Percentiles rank a stretch among this genome's conserved stretches.
These are phyloP conservation scores for Mythimna pallens DNA, from an alignment of 2,888 invertebrate genomes.

Conservation along the genomic window DNA sequence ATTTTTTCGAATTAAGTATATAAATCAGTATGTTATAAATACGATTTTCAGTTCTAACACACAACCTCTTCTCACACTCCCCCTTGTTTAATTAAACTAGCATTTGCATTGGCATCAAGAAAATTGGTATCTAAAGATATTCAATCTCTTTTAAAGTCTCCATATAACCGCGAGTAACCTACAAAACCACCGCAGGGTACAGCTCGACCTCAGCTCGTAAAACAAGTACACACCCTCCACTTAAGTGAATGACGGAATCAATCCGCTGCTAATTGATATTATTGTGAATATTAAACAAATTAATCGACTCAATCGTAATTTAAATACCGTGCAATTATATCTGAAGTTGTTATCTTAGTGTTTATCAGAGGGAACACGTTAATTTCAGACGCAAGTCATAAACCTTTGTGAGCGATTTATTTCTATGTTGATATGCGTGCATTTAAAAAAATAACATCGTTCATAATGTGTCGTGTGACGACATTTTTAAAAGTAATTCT, in stretches of 20 bases:
- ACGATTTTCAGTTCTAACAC: neutral
- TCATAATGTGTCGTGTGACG: neutral
- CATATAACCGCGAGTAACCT: conserved; percentile 8
- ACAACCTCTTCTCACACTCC: too few relatives aligned
- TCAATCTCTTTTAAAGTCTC: conserved; percentile 8
- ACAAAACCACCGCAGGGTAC: conserved; percentile 26
- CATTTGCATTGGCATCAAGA: conserved; percentile 1
- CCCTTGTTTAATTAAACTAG: neutral
- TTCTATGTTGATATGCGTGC: neutral
- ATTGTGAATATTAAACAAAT: conserved; percentile 63
- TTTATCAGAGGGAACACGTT: conserved; percentile 62
- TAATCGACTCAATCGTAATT: conserved; percentile 59
- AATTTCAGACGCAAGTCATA: conserved; percentile 57
- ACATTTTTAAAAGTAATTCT: too few relatives aligned
- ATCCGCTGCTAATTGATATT: conserved; percentile 60
- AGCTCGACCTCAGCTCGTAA: conserved; percentile 24
- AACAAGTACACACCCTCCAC: conserved; percentile 34
- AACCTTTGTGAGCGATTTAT: conserved; percentile 47
- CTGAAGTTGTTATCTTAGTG: conserved; percentile 55
- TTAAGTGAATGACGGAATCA: conserved; percentile 54
- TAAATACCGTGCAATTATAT: conserved; percentile 63
- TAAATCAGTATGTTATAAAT: neutral
- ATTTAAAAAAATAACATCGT: neutral
- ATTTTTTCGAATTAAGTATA: neutral
- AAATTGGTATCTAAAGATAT: conserved; percentile 3